phyloP scores from a whole-genome alignment of 2,113 vertebrate genomes.

The Engraulis encrasicolus region DNA sequence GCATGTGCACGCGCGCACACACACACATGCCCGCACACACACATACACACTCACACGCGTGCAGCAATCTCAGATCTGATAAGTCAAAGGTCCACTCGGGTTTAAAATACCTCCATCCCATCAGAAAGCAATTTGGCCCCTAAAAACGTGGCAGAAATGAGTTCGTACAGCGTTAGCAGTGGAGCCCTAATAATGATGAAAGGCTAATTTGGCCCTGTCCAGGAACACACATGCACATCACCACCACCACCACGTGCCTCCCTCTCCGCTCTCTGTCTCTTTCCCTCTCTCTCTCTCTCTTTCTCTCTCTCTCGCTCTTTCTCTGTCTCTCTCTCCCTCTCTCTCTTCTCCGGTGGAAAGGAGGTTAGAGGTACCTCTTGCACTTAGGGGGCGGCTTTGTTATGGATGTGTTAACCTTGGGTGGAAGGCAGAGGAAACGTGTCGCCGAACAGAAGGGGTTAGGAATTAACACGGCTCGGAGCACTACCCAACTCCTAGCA shows the following conservation, averaged over 20 bases:
- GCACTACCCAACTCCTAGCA: slow-evolving; percentile 8
- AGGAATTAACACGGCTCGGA: slow-evolving; percentile 65
- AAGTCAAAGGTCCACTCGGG: slow-evolving; percentile 49
- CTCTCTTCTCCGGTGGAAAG: too few relatives aligned
- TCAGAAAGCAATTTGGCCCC: slow-evolving; percentile 77
- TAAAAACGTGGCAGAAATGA: slow-evolving; percentile 62
- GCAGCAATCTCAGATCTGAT: slow-evolving; percentile 51
- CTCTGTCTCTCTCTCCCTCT: too few relatives aligned
- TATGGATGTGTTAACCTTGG: slow-evolving; percentile 71
- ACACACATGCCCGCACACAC: neutral
- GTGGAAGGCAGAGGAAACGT: slow-evolving; percentile 63
- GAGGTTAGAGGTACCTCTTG: slow-evolving; percentile 52
- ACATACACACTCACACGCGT: neutral
- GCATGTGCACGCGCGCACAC: neutral
- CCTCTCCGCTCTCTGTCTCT: too few relatives aligned
- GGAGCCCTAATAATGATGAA: slow-evolving; percentile 47
- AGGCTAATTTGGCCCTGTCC: slow-evolving; percentile 66
- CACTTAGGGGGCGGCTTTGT: slow-evolving; percentile 69
- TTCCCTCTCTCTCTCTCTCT: too few relatives aligned
- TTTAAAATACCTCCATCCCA: slow-evolving; percentile 61
- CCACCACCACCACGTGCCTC: slow-evolving; percentile 41
- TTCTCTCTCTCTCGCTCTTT: too few relatives aligned
- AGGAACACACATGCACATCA: slow-evolving; percentile 51
- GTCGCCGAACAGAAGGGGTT: slow-evolving; percentile 66
- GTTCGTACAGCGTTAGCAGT: slow-evolving; percentile 43